Evolutionary conservation across 2,113 vertebrate genomes (phyloP), one percentile per base, ranked within the genome.

Genomic region (Colossoma macropomum): DNA sequence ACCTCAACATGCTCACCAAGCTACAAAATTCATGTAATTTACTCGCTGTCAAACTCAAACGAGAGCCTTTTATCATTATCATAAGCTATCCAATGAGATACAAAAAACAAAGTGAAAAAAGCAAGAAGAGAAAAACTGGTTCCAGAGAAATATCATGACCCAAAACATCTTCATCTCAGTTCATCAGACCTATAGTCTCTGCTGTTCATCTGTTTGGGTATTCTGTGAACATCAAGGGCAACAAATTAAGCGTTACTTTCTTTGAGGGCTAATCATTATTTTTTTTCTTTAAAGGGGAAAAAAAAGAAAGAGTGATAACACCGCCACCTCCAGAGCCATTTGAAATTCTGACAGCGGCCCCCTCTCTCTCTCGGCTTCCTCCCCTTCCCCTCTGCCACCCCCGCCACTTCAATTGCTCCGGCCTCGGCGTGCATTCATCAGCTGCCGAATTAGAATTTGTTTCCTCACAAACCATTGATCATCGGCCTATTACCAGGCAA

Each of bases 401-500:
- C 93, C 92, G 92, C 93, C 92, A 94, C 96, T 96, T 96, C 94
- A 96, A 95, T 95, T 95, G 96, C 96, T 96, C 94, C 93, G 86
- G 92, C 94, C 95, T 93, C 93, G 56, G 94, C 94, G 90, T 95
- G 96, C 97, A 98, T 98, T 98, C 96, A 98, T 99, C 98, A 98
- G 96, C 95, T 96, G 96, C 95, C 95, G 96, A 96, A 99, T 98
- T 98, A 97, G 97, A 98, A 97, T 98, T 98, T 98, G 97, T 98
- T 98, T 98, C 96, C 97, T 97, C 96, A 97, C 96, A 97, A 98
- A 97, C 96, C 98, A 99, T 99, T 99, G 98, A 99, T 99, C 97
- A 99, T 97, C 94, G 96, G 96, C 97, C 97, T 97, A 99, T 99
- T 99, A 99, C 97, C 96, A 97, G 96, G 96, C 97, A 98, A 98